Evolutionary conservation across 2,797 vertebrate genomes (phyloP), one percentile per base, ranked within the genome.

Genomic region (Chaenodraco wilsoni): DNA sequence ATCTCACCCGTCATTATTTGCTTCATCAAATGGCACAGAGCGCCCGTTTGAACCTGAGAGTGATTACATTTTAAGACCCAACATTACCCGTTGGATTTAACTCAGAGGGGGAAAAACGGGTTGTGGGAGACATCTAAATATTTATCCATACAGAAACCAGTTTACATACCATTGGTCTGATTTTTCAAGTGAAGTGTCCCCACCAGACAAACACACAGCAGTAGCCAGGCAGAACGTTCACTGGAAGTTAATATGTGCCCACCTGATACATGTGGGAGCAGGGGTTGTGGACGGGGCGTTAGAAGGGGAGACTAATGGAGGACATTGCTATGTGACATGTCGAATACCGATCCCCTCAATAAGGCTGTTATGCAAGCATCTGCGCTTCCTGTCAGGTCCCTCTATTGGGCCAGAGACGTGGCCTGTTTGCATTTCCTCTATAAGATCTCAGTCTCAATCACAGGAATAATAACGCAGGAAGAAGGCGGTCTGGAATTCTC

Each of bases 331-430:
- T 89, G 86, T 66, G 84, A 87, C 72, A 87, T 86, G 92, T 91
- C 84, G 91, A 82, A 87, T 88, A 81, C 85, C 63, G 37, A 82
- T 83, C 79, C 72, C 76, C 78, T 83, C 85, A 80, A 82, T 88
- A 86, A 83, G 85, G 60, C 73, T 81, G 85, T 92, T 93, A 91
- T 85, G 85, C 87, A 93, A 94, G 87, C 67, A 76, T 87, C 69
- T 70, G 73, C 45, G 79, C 90, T 93, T 93, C 90, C 90, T 85
- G 82, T 89, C 67, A 67, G n/a, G 73, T 77, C 62, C 71, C 69
- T 55, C 69, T 81, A 82, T 52, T 6, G 49, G 54, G 66, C 77
- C 64, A 31, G 58, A 62, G 78, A 77, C 79, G 37, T 52, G 61
- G 79, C 23, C 60, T 71, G 69, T 73, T 68, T 68, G 52, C 70